Evolutionary conservation across 2,113 vertebrate genomes (phyloP), one percentile per base, ranked within the genome.

Genomic region (Lipophrys pholis): DNA sequence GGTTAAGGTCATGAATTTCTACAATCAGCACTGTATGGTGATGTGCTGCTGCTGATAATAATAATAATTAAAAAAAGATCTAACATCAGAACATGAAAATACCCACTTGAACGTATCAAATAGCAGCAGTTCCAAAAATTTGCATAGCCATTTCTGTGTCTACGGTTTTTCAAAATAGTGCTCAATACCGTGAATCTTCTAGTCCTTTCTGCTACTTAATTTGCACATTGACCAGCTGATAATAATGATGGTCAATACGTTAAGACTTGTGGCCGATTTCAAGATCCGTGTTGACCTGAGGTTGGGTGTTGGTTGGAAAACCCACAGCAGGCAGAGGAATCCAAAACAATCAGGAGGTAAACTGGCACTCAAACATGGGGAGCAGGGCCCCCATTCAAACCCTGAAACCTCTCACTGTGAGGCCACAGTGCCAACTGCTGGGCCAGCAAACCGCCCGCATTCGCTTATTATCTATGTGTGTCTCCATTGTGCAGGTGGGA

Each of bases 281-380:
- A 41, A 62, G 38, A 21, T 54, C 62, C 12, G 10, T 46, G 55
- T 58, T 57, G 67, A 76, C 69, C 36, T 40, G 64, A 62, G 46
- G 66, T 39, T 17, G 6, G 15, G 43, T 63, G 53, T 66, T 71
- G 42, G 56, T 58, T 42, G 63, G 58, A 62, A 76, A 59, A 30
- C 21, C 49, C 14, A 52, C 46, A 75, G 67, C 42, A 63, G 69
- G 42, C 10, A 14, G 57, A 70, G 11, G 11, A 69, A 73, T 66
- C 59, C 75, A 50, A 68, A 61, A 61, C 61, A 67, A 80, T 80
- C 59, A 57, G 16, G 42, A 72, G 58, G 58, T 54, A 15, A 71
- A 54, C 8, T 41, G 12, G 73, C 56, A 46, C 82, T 59, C 49
- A 55, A 58, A 75, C 12, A 39, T 42, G 58, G 59, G 56, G 8